Base-by-base conservation (phyloP, 2,888 invertebrate species). In the Coleophora deauratella region DNA sequence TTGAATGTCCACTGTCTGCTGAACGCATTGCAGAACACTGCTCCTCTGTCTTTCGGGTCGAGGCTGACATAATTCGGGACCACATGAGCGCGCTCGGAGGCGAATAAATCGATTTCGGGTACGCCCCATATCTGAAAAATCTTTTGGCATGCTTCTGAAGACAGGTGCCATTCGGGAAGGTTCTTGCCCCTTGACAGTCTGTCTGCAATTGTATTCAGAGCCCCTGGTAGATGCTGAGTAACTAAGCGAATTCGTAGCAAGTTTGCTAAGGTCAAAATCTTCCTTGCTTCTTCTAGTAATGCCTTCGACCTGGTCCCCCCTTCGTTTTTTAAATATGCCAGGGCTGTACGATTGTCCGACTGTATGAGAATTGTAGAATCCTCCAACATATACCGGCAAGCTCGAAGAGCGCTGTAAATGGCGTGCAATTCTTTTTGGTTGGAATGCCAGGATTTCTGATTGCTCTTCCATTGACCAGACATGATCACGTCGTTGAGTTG, bases 1-100 rank as follows among this genome's bases (percentile, higher is more conserved):
- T 27, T 30, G 44, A 40, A 47, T 3, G 27, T 9, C 49, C 49
- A 47, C 8, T 7, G 15, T 30, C 31, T 40, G 13, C 30, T 37
- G 13, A 37, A 28, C 10, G 37, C 28, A 37, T 37, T 13, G 43
- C 40, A 42, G 33, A 37, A 42, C 13, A 10, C n/a, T n/a, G 43
- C 43, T 1, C 1, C 33, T 2, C 33, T 27, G 32, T 47, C 43
- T 14, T 3, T 32, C n/a, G 10, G 28, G 28, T 47, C 37, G 2
- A 28, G 28, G 9, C 28, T 9, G 4, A 12, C 28, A 13, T 37
- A 37, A 9, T 3, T 12, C 9, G 11, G 37, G 3, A 37, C 37
- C 7, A 51, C 42, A 0, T 35, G 37, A 9, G 44, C 40, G 0
- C 1, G 10, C n/a, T 3, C 14, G 2, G 45, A 49, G 28, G 9